phyloP scores from a whole-genome alignment of 2,888 invertebrate genomes.

The Mythimna albipuncta region DNA sequence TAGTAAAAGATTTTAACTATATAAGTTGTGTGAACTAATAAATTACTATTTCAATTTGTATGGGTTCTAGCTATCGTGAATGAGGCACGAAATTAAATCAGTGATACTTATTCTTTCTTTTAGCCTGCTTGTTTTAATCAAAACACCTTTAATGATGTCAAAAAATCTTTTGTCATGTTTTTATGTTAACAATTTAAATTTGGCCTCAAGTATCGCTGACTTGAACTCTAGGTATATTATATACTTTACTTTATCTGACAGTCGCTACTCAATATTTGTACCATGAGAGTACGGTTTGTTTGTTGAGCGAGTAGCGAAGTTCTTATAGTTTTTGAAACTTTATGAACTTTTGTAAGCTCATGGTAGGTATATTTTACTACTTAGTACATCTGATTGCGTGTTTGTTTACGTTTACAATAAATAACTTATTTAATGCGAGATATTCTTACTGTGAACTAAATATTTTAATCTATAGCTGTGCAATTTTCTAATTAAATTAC shows the following conservation, averaged over 20 bases:
- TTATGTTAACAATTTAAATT: background rate
- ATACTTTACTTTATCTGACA: background rate
- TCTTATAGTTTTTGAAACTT: background rate
- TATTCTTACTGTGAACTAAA: constrained; percentile 33
- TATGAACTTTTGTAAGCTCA: background rate
- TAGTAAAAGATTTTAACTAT: background rate
- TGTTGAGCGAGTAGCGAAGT: too few species aligned
- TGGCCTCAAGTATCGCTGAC: background rate
- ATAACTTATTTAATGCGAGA: constrained; percentile 45
- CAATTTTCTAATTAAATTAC: constrained; percentile 46
- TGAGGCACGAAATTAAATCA: constrained; percentile 4
- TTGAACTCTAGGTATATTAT: background rate
- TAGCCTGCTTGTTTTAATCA: background rate
- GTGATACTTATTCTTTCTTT: background rate
- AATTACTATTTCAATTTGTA: background rate
- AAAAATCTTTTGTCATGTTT: background rate
- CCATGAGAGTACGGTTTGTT: background rate
- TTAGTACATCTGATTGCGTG: constrained; percentile 13
- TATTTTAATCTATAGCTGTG: constrained; percentile 37
- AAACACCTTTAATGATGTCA: background rate
- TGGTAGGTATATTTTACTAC: constrained; percentile 14
- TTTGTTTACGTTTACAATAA: constrained; percentile 34
- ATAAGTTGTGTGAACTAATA: background rate
- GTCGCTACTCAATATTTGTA: background rate
- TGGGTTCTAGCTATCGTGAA: background rate